Evolutionary conservation across 2,797 vertebrate species (phyloP), one percentile per base, ranked within the genome.

Genomic region (Aldrovandia affinis): DNA sequence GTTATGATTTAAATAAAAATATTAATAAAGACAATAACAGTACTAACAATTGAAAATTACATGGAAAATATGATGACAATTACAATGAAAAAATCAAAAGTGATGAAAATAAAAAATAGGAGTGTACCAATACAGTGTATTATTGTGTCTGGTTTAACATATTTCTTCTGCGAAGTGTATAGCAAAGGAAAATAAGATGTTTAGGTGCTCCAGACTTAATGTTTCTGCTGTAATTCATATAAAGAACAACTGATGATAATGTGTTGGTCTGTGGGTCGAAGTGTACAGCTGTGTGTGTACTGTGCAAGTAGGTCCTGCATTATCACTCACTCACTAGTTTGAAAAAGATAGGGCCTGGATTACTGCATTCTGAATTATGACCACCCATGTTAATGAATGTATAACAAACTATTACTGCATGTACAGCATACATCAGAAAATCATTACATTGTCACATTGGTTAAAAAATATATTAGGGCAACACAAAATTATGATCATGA

Each of bases 1-100:
- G 83, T 80, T 70, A 81, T 81, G 78, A 81, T 84, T 84, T 57
- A 84, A 84, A 84, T 20, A 28, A 68, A 61, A 84, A 68, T 81
- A 81, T 44, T 44, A 44, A 61, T 79, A 79, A 54, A 55, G 75
- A 83, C 25, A 52, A 83, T n/a, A 82, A 57, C 82, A 84, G 83
- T 78, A 63, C 79, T 70, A 84, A 73, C 78, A 77, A 77, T 77
- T 30, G 36, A 84, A 52, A 80, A 79, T 84, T 80, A 84, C 44
- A 33, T 80, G 63, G 63, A 36, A 84, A 68, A 80, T 68, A 57
- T 52, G 52, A 77, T 42, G 55, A 39, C 42, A 84, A 73, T 73
- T 54, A 57, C 9, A 42, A 77, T 77, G 36, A 55, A 9, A 47
- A 55, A n/a, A 73, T 47, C 54, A 73, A 70, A 54, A 84, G 20